Percentiles rank a stretch among this genome's conserved stretches.
phyloP scores from a whole-genome alignment of 2,888 invertebrate species.

The Liopterus haemorrhoidalis region DNA sequence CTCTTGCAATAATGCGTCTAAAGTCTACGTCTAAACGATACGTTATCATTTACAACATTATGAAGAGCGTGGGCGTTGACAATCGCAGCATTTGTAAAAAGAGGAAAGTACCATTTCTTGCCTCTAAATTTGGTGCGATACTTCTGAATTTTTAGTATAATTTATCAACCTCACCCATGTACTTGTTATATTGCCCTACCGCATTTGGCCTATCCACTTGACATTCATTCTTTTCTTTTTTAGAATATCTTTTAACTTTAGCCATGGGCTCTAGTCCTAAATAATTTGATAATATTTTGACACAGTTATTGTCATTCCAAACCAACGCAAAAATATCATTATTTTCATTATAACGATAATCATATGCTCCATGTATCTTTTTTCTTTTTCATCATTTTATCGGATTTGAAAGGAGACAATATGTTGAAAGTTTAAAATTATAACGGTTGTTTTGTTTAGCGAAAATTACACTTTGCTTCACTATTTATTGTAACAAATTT shows the following conservation, averaged over 20 bases:
- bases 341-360: constrained; percentile 8
- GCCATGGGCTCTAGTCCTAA: constrained; percentile 4
- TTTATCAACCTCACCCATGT: constrained; percentile 15
- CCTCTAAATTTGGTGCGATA: constrained; percentile 15
- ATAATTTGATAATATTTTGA: constrained; percentile 13
- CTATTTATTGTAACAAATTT: too few relatives aligned
- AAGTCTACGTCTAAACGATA: constrained; percentile 14
- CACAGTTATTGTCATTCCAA: constrained; percentile 15
- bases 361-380: constrained; percentile 10
- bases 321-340: constrained; percentile 10
- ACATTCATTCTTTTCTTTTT: constrained; percentile 9
- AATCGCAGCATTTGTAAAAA: constrained; percentile 3
- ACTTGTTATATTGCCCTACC: constrained; percentile 14
- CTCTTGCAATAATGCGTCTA: constrained; percentile 12
- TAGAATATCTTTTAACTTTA: constrained; percentile 9
- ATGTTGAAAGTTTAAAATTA: too few relatives aligned
- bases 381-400: constrained; percentile 9
- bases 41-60: constrained; percentile 3
- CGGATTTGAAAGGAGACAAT: constrained; percentile 8
- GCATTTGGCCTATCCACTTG: constrained; percentile 5
- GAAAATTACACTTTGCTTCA: too few relatives aligned
- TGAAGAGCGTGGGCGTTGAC: constrained; percentile 11
- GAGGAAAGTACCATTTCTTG: constrained; percentile 11
- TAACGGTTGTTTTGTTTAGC: too few relatives aligned
- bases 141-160: constrained; percentile 14